These are phyloP conservation scores for Porphyrio hochstetteri DNA, from an alignment of 2,113 vertebrate genomes.

Conservation along the genomic window DNA sequence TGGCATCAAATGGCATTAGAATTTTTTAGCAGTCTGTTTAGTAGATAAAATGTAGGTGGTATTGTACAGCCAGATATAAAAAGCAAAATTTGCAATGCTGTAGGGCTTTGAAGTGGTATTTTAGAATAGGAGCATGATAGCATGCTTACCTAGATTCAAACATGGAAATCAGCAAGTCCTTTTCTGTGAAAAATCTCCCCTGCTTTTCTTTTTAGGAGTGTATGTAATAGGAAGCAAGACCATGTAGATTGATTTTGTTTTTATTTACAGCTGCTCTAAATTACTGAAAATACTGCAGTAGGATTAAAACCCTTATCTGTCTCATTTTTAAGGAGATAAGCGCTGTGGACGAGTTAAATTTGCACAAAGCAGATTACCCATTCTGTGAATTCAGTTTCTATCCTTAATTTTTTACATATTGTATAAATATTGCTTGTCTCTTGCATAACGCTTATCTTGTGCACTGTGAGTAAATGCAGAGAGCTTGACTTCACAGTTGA, in stretches of 20 bases:
- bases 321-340: slow-evolving; percentile 52
- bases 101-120: not conserved
- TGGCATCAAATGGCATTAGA: not conserved
- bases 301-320: slow-evolving; percentile 63
- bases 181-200: slow-evolving; percentile 8
- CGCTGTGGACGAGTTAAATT: slow-evolving; percentile 28
- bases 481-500: slow-evolving; percentile 56
- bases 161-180: not conserved
- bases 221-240: slow-evolving; percentile 8
- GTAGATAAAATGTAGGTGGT: not conserved
- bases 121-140: slow-evolving; percentile 42
- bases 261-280: slow-evolving; percentile 53
- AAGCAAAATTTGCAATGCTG: slow-evolving; percentile 28
- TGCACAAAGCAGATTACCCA: slow-evolving; percentile 16
- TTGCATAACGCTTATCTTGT: slow-evolving; percentile 39
- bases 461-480: slow-evolving; percentile 41
- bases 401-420: not conserved
- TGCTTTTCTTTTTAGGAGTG: not conserved
- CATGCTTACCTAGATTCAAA: slow-evolving; percentile 2
- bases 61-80: slow-evolving; percentile 1
- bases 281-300: slow-evolving; percentile 40
- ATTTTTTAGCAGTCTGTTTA: slow-evolving; percentile 19
- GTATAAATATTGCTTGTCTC: slow-evolving; percentile 23
- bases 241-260: not conserved
- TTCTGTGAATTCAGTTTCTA: not conserved